Base-by-base conservation (phyloP, 2,113 vertebrate species). In the Pollimyrus isidori region DNA sequence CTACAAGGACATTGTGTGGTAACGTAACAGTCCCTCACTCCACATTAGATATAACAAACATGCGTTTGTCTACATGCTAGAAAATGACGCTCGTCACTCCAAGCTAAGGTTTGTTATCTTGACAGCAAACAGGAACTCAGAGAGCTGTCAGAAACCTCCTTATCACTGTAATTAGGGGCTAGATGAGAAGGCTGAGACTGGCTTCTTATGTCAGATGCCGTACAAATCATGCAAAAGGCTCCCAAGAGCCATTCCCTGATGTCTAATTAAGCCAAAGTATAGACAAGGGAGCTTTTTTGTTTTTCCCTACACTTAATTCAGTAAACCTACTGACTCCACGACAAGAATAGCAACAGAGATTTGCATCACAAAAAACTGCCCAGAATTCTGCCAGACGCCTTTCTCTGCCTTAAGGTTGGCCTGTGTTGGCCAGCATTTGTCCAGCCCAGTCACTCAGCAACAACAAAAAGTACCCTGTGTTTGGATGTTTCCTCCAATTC, bases 271-370 rank as follows among this genome's bases (percentile, higher is more conserved):
- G 45, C 58, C 13, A 46, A 58, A 56, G 11, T 30, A 50, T 39
- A 17, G 23, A 42, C 52, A 88, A 88, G 26, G 56, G 45, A 45
- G 11, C 6, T 85, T 93, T 91, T 93, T 82, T 45, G 13, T 42
- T 90, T 92, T 93, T 93, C 91, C 17, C 88, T 89, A 91, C 92
- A 90, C 90, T 93, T 80, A 92, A 95, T 94, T 89, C 69, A 90
- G 89, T 88, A 92, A 92, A 89, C 88, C 87, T 49, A 45, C 48
- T 84, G 89, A 84, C 86, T 89, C 89, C 76, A 69, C 83, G 90
- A 6, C 23, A 49, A 21, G 84, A 86, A 52, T 52, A 86, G 13
- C 84, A 86, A 86, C 11, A 50, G 46, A 35, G 48, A 5, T 30
- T 86, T 5, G 3, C 84, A 3, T 10, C 9, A 30, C 48, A 86